phyloP scores from a whole-genome alignment of 1,140 invertebrate species.

The Ladona fulva region DNA sequence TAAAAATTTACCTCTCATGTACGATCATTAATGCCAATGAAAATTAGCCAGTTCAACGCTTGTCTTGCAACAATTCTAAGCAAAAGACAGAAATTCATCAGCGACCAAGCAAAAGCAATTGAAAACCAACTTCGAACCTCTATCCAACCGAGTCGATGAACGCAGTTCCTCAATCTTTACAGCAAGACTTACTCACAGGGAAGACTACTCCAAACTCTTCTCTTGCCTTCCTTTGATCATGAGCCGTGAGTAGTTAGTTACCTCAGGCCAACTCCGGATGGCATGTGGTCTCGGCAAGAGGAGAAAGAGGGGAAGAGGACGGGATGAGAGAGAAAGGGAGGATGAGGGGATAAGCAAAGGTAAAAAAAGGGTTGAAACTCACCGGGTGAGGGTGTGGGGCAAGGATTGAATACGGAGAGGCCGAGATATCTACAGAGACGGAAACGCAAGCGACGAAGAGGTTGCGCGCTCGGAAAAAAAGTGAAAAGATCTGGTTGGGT shows the following conservation, averaged over 20 bases:
- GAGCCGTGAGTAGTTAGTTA: not conserved
- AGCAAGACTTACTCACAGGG: too few relatives aligned
- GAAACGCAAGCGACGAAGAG: not conserved
- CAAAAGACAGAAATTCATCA: too few relatives aligned
- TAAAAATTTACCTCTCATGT: too few relatives aligned
- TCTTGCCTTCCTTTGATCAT: not conserved
- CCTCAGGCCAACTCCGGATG: not conserved
- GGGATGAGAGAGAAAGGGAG: not conserved
- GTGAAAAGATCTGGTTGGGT: too few relatives aligned
- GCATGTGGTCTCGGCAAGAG: not conserved
- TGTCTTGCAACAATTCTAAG: too few relatives aligned
- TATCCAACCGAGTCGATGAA: too few relatives aligned
- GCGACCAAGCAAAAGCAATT: too few relatives aligned
- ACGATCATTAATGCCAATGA: too few relatives aligned
- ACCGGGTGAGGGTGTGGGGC: not conserved
- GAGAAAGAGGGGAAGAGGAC: not conserved
- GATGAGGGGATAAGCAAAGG: not conserved
- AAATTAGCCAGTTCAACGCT: too few relatives aligned
- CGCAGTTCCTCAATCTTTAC: too few relatives aligned
- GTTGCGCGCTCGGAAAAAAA: not conserved
- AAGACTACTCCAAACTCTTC: not conserved
- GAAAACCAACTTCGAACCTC: too few relatives aligned
- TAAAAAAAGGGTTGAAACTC: not conserved
- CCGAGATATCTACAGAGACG: not conserved
- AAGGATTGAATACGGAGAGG: not conserved